Base-by-base conservation (phyloP, 2,888 invertebrate species). In the Galerucella nymphaeae region DNA sequence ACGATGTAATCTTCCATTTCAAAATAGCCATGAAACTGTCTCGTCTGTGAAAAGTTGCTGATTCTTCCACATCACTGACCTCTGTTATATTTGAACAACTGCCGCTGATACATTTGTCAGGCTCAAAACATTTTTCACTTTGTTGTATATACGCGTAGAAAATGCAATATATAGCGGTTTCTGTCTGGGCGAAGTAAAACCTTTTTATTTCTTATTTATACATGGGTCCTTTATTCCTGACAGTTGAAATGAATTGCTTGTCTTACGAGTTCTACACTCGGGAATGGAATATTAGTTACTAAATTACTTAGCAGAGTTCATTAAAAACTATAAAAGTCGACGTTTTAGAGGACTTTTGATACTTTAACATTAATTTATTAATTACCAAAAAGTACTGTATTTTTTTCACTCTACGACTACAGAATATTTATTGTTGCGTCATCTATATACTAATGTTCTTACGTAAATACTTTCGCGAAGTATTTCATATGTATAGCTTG, bases 101-200 rank as follows among this genome's bases (percentile, higher is more conserved):
- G 74, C 70, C 71, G 74, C 75, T 76, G 78, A 78, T 78, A 76
- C 74, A 78, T 78, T 78, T 77, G 76, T 77, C 76, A 78, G 73
- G 73, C 74, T 75, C 71, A 75, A 75, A 74, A 71, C 68, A 68
- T 65, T 74, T 76, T 76, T 75, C 67, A 71, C 42, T 59, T 61
- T 65, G 61, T 68, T 71, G 45, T 71, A 63, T 45, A 61, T 59
- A 67, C 41, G 71, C 71, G 55, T 67, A 67, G 71, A 71, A 71
- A 71, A 71, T 63, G 67, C 71, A 55, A 71, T 71, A 71, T 66
- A 71, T 67, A 41, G 67, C 53, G 57, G 66, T 62, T 71, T 62
- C 71, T 62, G 48, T 71, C 61, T 38, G 63, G 63, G 45, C 42
- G 57, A 53, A 71, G 48, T 71, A 66, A 63, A 62, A 66, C 57